Evolutionary conservation across 2,888 invertebrate species (phyloP).

Genomic region (Cantharis lateralis): DNA sequence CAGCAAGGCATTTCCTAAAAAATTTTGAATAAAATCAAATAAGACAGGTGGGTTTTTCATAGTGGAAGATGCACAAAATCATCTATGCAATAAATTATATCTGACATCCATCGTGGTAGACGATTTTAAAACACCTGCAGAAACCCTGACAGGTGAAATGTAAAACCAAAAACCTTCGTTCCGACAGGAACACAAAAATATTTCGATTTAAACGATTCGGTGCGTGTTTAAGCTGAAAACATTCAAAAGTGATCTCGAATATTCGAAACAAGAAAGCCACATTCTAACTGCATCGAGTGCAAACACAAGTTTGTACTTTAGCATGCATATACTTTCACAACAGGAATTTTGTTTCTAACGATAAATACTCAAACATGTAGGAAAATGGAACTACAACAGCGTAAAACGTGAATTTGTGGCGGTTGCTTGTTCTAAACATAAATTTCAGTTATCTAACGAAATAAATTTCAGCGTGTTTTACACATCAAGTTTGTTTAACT

Average conservation of each 20-base stretch:
- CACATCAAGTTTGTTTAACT: background rate
- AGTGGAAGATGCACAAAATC: slow-evolving; percentile 21
- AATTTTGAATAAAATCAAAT: background rate
- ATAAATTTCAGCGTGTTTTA: background rate
- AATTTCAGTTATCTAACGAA: background rate
- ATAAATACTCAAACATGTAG: background rate
- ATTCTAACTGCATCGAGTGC: slow-evolving; percentile 21
- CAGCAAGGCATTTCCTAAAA: background rate
- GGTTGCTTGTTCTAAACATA: background rate
- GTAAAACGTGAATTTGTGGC: background rate
- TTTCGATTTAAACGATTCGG: background rate
- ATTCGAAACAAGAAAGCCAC: slow-evolving; percentile 10
- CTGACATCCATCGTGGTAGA: slow-evolving; percentile 24
- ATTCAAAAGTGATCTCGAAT: background rate
- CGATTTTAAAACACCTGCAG: slow-evolving; percentile 27
- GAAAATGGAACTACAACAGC: background rate
- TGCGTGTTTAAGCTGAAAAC: background rate
- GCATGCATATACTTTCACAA: slow-evolving; percentile 17
- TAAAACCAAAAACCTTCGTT: slow-evolving; percentile 22
- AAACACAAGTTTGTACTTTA: slow-evolving; percentile 25
- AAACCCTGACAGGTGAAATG: slow-evolving; percentile 30
- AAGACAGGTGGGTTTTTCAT: background rate
- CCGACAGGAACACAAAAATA: slow-evolving; percentile 23
- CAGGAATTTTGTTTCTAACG: slow-evolving; percentile 1
- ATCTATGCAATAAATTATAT: slow-evolving; percentile 35